Evolutionary conservation across 92 coral and sea anemone genomes (phyloP).

Genomic region (Meandrina meandrites): DNA sequence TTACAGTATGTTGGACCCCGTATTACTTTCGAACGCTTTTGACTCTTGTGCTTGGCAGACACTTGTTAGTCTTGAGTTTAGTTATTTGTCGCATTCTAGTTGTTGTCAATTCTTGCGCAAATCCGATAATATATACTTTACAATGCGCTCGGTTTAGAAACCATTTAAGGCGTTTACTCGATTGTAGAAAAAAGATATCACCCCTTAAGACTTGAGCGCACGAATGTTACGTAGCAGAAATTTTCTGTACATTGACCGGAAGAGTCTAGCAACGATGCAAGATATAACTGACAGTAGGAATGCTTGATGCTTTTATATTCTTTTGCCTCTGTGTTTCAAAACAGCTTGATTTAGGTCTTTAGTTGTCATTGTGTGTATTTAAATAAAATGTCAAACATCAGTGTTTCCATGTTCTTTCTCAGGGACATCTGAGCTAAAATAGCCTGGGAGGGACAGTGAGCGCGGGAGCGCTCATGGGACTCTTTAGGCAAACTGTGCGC

Average conservation of each 20-base stretch:
- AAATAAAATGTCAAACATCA: not conserved
- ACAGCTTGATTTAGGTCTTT: not conserved
- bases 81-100: conserved; percentile 49
- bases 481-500: too few relatives aligned
- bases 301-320: too few relatives aligned
- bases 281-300: not conserved
- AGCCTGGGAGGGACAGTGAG: too few relatives aligned
- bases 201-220: not conserved
- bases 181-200: conserved; percentile 4
- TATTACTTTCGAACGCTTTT: conserved; percentile 42
- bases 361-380: not conserved
- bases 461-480: too few relatives aligned
- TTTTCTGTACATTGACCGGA: not conserved
- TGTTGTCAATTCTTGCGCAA: conserved; percentile 50
- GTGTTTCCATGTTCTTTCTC: not conserved
- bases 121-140: conserved; percentile 49
- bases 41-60: conserved; percentile 27
- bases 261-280: not conserved
- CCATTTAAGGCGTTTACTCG: conserved; percentile 10
- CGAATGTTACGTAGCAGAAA: not conserved
- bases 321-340: not conserved
- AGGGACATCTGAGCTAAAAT: too few relatives aligned
- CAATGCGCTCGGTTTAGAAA: conserved; percentile 49
- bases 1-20: conserved; percentile 49
- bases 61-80: conserved; percentile 25